Conservation (phyloP, 1,140 invertebrate species). For the Acromyrmex heyeri region DNA sequence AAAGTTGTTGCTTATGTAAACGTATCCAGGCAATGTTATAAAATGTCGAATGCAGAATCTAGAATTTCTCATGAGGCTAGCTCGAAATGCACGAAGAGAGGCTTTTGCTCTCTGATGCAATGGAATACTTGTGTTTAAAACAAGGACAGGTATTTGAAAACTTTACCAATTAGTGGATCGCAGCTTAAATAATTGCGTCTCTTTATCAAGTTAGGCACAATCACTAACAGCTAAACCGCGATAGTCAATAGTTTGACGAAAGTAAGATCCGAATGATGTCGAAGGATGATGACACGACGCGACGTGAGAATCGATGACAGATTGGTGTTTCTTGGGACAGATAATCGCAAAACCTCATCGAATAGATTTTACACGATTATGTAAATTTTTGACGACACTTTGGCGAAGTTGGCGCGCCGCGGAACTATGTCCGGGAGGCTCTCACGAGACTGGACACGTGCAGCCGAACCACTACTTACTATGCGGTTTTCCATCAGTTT, state of each 20-base stretch:
- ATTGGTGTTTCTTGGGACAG: not conserved
- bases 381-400: constrained; percentile 56
- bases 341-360: constrained; percentile 24
- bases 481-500: constrained; percentile 56
- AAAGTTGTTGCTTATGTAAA: not conserved
- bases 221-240: not conserved
- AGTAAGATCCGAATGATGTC: not conserved
- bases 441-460: constrained; percentile 68
- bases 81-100: not conserved
- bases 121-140: constrained; percentile 17
- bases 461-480: constrained; percentile 50
- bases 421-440: not conserved
- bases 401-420: constrained; percentile 43
- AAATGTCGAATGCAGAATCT: not conserved
- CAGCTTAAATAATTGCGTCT: constrained; percentile 12
- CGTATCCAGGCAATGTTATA: not conserved
- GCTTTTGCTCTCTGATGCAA: not conserved
- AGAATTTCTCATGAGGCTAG: constrained; percentile 5
- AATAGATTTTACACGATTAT: constrained; percentile 62
- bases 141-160: constrained; percentile 16
- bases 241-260: constrained; percentile 31
- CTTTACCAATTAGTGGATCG: constrained; percentile 20
- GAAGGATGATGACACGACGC: not conserved
- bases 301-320: not conserved
- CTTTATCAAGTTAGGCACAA: not conserved